Evolutionary conservation across 2,888 invertebrate genomes (phyloP), one percentile per base, ranked within the genome.

Genomic region (Drosophila bunnanda): DNA sequence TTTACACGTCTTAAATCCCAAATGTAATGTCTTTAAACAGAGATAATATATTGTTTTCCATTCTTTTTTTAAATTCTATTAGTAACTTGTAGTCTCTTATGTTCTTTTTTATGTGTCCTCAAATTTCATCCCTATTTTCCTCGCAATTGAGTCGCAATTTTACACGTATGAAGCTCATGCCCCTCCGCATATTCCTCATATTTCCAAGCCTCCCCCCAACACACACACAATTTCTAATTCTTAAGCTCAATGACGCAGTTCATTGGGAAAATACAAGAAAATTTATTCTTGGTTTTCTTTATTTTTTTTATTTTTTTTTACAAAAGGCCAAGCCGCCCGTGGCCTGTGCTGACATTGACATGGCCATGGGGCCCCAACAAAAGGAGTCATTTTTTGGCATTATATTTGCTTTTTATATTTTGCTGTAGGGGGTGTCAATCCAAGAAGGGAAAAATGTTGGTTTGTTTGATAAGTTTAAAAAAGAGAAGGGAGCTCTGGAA

Each of bases 201-300:
- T 54, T 56, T 44, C 34, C 30, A 36, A n/a, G 44, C 36, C 15
- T 43, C 15, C 8, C 22, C 43, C 13, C 56, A 44, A 28, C 46
- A 46, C 46, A 46, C 46, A 28, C 20, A 56, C 61, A 56, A 41
- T 56, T 56, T 44, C 56, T 36, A 61, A 61, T 61, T 61, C 56
- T 36, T 46, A n/a, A 44, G 56, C 56, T 44, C 57, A 61, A 54
- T 61, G 61, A 46, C 56, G 61, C 61, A 61, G 53, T 52, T 53
- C 52, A 52, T 59, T n/a, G 32, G 36, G 43, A 9, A 41, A 34
- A 55, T 43, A 34, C 46, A 36, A 55, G 55, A 55, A 17, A 56
- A 34, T 61, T 55, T 13, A 55, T 55, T 61, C 43, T 55, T 54
- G 34, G 54, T 20, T 15, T 41, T 43, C 17, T n/a, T 36, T 20